phyloP scores from a whole-genome alignment of 1,140 invertebrate species.

The Ptiloglossa arizonensis region DNA sequence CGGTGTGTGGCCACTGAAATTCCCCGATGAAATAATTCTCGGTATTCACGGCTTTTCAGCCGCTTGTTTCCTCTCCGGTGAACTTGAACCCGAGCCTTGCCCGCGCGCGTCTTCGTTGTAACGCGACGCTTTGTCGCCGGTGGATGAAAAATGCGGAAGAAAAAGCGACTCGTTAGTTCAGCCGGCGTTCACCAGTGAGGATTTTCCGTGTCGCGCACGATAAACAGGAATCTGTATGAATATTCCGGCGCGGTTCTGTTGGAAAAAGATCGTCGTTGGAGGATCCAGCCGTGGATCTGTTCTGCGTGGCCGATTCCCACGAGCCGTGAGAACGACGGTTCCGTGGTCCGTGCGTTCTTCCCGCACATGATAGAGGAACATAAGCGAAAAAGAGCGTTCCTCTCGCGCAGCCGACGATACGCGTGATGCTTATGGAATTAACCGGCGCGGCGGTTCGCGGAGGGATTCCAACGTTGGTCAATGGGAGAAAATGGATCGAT shows the following conservation, averaged over 20 bases:
- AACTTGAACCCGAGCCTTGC: no score
- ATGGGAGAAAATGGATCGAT: no score
- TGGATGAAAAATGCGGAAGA: slow-evolving; percentile 11
- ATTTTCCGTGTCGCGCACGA: background rate
- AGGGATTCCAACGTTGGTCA: no score
- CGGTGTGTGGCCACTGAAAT: slow-evolving; percentile 22
- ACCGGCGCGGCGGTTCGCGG: background rate
- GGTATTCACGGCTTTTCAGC: slow-evolving; percentile 24
- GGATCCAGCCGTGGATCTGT: slow-evolving; percentile 26
- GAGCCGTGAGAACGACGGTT: slow-evolving; percentile 69
- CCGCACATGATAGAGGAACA: slow-evolving; percentile 60
- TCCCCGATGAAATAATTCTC: background rate
- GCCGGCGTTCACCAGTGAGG: background rate
- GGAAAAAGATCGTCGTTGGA: slow-evolving; percentile 38
- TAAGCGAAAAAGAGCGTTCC: slow-evolving; percentile 50
- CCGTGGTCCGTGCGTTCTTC: slow-evolving; percentile 57
- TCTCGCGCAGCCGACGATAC: slow-evolving; percentile 4
- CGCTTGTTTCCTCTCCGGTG: background rate
- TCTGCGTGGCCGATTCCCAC: slow-evolving; percentile 64
- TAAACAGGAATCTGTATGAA: slow-evolving; percentile 35
- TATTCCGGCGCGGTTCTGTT: slow-evolving; percentile 42
- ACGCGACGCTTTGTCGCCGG: background rate
- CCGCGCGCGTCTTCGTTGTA: background rate
- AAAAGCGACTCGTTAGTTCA: slow-evolving; percentile 28
- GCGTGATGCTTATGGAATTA: background rate